Percentiles rank a stretch among this genome's conserved stretches.
These are phyloP conservation scores for Conus ventricosus DNA, from an alignment of 1,140 invertebrate genomes.

Conservation along the genomic window DNA sequence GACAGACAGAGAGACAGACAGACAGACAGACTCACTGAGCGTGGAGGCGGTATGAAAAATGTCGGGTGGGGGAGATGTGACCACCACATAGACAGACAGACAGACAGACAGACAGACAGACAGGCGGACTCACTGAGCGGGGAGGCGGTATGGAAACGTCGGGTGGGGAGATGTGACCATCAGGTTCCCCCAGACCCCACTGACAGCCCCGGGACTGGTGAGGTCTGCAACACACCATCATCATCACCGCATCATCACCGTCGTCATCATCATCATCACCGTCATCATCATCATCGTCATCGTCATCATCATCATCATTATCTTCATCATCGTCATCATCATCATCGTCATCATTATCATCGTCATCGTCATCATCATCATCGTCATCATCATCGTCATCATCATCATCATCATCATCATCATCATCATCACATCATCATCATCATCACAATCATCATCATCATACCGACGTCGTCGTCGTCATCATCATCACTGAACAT, in stretches of 20 bases:
- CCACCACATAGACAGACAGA: not conserved
- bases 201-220: constrained; percentile 34
- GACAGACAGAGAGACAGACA: too few relatives aligned
- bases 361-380: not conserved
- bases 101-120: not conserved
- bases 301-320: not conserved
- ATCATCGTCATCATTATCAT: not conserved
- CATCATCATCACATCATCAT: not conserved
- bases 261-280: not conserved
- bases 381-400: not conserved
- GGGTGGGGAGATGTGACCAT: constrained; percentile 29
- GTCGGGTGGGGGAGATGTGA: too few relatives aligned
- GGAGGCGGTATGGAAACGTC: constrained; percentile 32
- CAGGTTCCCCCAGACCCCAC: constrained; percentile 34
- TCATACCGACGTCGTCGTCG: not conserved
- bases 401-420: not conserved
- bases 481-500: too few relatives aligned
- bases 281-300: not conserved
- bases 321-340: not conserved
- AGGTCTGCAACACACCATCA: constrained; percentile 24
- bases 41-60: too few relatives aligned
- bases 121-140: constrained; percentile 30
- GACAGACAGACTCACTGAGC: too few relatives aligned
- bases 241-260: not conserved
- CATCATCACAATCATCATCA: not conserved